Conservation (phyloP, 2,113 vertebrate species). For the Tupaia chinensis region DNA sequence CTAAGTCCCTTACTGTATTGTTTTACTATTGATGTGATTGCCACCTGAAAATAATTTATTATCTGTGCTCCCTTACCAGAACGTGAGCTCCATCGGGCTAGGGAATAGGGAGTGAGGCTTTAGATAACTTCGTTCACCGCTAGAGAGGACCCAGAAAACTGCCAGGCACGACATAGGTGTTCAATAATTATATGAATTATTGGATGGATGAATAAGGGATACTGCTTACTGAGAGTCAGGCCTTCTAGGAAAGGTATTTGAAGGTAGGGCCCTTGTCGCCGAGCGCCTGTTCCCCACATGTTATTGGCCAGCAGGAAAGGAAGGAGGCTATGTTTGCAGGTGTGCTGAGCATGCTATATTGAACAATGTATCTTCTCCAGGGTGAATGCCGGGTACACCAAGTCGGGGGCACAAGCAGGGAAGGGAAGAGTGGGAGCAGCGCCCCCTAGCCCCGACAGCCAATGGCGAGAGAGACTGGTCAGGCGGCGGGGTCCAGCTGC, state of each 20-base stretch:
- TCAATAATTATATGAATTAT: not conserved
- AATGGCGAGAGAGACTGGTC: not conserved
- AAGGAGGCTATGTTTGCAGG: not conserved
- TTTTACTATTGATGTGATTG: not conserved
- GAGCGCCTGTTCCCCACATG: too few species aligned
- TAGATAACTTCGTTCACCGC: not conserved
- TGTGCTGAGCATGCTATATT: not conserved
- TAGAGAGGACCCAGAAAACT: not conserved
- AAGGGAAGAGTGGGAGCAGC: too few species aligned
- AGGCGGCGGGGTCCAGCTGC: fast-evolving
- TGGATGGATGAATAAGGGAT: not conserved
- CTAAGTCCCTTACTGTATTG: not conserved
- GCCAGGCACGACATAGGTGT: not conserved
- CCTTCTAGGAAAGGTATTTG: not conserved
- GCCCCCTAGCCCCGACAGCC: not conserved
- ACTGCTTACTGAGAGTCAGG: not conserved
- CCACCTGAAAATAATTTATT: not conserved
- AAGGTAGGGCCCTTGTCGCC: not conserved
- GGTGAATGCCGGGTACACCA: fast-evolving
- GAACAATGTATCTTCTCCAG: not conserved
- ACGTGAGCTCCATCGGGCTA: not conserved
- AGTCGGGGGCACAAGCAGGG: not conserved
- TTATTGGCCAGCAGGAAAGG: not conserved
- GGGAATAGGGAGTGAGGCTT: not conserved
- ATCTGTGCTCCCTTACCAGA: not conserved